Evolutionary conservation across 2,888 invertebrate genomes (phyloP), one percentile per base, ranked within the genome.

Genomic region (Chaitophorus viminalis): DNA sequence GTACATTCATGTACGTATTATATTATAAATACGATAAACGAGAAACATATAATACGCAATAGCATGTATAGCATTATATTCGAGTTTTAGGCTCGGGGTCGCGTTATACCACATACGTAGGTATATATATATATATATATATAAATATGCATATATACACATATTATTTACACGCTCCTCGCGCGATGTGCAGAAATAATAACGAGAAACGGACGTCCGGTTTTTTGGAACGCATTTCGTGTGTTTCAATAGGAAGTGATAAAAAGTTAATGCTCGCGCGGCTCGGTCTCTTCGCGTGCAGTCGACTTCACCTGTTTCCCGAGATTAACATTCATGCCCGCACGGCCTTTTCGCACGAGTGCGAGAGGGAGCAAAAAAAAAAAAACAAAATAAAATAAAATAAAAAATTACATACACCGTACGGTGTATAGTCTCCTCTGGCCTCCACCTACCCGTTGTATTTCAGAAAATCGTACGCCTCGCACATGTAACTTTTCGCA

Each of bases 261-360:
- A 74, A 33, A 54, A 82, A 9, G 82, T 72, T 54, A 82, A 52
- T 74, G n/a, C 65, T 0, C 18, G 1, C 68, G 46, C 46, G 46
- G 9, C 52, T 11, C 52, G 36, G 52, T 52, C 14, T 18, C 14
- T 52, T 11, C 52, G 65, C 21, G 18, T 11, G 39, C 36, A 6
- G 36, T 54, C n/a, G 29, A 18, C 54, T n/a, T n/a, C 72, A 52
- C 18, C 54, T 72, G 82, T 74, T 36, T 36, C 54, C 18, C 36
- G 36, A 74, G 74, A 82, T 82, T 60, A 82, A 74, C 29, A 36
- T 82, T 82, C 82, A 74, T 46, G 74, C n/a, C n/a, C 11, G 72
- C 36, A 11, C 21, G 21, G 33, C 36, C 2, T 46, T 72, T 79
- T 65, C 39, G n/a, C 46, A 17, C 68, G 68, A n/a, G 60, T 4